These are phyloP conservation scores for Sarcoramphus papa DNA, from an alignment of 2,797 vertebrate species.

Conservation along the genomic window DNA sequence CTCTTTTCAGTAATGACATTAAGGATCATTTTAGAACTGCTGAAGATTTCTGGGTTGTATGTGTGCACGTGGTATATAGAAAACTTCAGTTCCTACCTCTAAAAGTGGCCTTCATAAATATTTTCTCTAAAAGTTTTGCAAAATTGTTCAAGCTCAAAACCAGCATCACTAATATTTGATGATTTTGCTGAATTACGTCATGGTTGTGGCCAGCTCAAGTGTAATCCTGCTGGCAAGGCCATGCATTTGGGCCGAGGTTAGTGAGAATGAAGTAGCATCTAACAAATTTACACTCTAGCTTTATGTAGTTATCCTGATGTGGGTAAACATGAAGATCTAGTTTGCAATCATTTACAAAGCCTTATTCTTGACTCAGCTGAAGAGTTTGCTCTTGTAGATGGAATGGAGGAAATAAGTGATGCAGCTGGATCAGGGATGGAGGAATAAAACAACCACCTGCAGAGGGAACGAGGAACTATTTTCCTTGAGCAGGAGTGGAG, in stretches of 20 bases:
- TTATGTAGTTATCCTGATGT: background rate
- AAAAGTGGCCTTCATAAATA: background rate
- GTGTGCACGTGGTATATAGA: rapidly evolving
- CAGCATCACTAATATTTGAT: background rate
- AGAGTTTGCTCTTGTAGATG: background rate
- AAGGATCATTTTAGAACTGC: background rate
- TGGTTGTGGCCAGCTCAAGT: background rate
- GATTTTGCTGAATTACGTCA: background rate
- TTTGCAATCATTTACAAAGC: background rate
- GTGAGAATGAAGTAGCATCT: background rate
- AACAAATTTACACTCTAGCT: background rate
- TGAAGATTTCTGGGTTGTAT: background rate
- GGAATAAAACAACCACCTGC: background rate
- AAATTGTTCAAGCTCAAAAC: background rate
- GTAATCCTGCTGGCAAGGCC: background rate
- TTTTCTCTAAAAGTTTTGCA: background rate
- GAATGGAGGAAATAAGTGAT: background rate
- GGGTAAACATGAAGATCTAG: background rate
- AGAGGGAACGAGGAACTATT: background rate
- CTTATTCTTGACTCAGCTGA: background rate
- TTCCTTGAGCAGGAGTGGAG: background rate
- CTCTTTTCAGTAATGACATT: background rate
- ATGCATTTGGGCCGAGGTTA: background rate
- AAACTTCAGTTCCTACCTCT: background rate
- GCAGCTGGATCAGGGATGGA: background rate